Conservation (phyloP, 2,888 invertebrate species). For the Melinopterus prodromus region DNA sequence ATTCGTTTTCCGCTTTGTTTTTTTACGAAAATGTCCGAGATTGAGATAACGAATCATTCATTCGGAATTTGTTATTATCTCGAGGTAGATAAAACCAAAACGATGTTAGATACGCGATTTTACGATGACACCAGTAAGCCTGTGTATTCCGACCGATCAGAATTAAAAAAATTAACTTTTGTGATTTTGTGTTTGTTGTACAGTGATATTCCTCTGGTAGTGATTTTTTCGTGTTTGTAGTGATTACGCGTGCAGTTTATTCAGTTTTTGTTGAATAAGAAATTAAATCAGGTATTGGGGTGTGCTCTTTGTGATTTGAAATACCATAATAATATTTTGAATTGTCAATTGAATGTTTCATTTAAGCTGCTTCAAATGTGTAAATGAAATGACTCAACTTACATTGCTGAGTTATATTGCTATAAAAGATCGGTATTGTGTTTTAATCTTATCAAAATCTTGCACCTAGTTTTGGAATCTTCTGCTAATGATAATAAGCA, state of each 20-base stretch:
- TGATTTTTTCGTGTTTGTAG: neutral
- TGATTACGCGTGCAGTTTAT: neutral
- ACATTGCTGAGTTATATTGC: neutral
- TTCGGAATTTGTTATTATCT: neutral
- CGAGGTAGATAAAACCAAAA: neutral
- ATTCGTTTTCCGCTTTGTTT: neutral
- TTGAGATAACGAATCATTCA: neutral
- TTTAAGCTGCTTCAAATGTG: no score
- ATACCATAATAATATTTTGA: neutral
- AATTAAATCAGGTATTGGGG: neutral
- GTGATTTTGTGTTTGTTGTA: neutral
- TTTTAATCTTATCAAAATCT: slow-evolving; percentile 4
- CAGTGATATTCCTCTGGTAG: no score
- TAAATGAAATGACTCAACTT: neutral
- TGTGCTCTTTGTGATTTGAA: neutral
- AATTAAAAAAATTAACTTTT: neutral
- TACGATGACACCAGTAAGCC: neutral
- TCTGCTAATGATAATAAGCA: neutral
- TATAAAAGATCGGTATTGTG: neutral
- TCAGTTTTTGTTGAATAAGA: neutral
- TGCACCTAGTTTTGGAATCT: neutral
- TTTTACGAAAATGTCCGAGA: neutral
- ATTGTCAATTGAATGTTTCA: neutral
- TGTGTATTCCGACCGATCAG: neutral
- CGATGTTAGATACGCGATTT: neutral